phyloP scores from a whole-genome alignment of 2,797 vertebrate genomes.

The Pteronotus mesoamericanus region DNA sequence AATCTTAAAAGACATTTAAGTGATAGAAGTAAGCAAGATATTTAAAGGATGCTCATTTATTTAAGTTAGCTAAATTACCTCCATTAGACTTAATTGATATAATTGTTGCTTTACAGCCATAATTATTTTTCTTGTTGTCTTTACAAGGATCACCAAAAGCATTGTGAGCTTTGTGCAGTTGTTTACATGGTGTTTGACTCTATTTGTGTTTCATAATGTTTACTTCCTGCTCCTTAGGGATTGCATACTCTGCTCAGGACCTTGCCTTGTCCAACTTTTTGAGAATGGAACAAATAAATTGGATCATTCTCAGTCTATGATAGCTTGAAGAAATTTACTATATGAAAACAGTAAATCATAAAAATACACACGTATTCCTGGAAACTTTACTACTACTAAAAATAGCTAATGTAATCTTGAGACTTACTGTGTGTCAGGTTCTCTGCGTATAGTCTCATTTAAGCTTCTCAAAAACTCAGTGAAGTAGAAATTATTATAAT shows the following conservation, averaged over 20 bases:
- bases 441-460: not conserved
- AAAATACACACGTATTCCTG: not conserved
- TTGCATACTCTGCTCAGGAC: not conserved
- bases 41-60: slow-evolving; percentile 42
- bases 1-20: not conserved
- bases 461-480: not conserved
- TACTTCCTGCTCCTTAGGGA: not conserved
- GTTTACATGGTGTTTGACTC: not conserved
- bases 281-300: not conserved
- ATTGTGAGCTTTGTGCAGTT: not conserved
- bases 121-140: slow-evolving; percentile 42
- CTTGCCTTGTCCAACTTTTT: not conserved
- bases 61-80: slow-evolving; percentile 45
- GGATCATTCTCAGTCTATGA: not conserved
- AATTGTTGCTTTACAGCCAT: slow-evolving; percentile 35
- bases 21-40: slow-evolving; percentile 34
- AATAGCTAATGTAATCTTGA: not conserved
- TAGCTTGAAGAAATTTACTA: not conserved
- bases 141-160: slow-evolving; percentile 29
- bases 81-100: slow-evolving; percentile 52
- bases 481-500: not conserved
- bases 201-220: not conserved
- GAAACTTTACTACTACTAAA: not conserved
- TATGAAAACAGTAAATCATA: not conserved
- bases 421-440: not conserved